These are phyloP conservation scores for Melanotus villosus DNA, from an alignment of 2,888 invertebrate species.

Conservation along the genomic window DNA sequence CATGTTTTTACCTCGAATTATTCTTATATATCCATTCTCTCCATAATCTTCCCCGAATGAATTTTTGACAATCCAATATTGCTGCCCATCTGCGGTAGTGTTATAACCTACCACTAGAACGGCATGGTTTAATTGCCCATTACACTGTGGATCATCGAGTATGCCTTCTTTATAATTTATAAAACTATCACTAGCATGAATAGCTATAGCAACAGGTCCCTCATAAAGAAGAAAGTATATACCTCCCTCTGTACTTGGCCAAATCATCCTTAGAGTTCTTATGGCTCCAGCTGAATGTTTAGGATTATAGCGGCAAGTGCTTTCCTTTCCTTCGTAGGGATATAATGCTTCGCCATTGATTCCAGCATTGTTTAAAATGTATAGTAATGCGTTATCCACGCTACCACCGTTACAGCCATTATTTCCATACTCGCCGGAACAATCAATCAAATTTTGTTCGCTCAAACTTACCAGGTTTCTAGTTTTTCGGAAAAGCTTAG, in stretches of 20 bases:
- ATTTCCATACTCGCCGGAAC: constrained; percentile 86
- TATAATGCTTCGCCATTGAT: constrained; percentile 91
- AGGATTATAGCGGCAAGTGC: constrained; percentile 80
- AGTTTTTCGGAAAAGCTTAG: constrained; percentile 88
- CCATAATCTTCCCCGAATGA: constrained; percentile 90
- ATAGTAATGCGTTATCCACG: constrained; percentile 88
- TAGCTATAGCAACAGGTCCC: constrained; percentile 90
- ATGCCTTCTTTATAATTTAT: constrained; percentile 87
- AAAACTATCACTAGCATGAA: constrained; percentile 90
- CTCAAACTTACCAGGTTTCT: constrained; percentile 86
- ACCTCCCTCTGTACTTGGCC: too few relatives aligned
- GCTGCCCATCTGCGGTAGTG: constrained; percentile 78
- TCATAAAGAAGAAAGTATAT: constrained; percentile 82
- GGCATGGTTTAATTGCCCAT: constrained; percentile 85
- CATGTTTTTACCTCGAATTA: constrained; percentile 87
- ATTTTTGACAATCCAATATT: constrained; percentile 92
- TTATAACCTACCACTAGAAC: constrained; percentile 90
- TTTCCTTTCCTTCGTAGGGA: constrained; percentile 86
- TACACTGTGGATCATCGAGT: constrained; percentile 86
- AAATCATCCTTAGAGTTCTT: too few relatives aligned
- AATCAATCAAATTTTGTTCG: constrained; percentile 94
- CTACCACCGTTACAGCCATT: constrained; percentile 91
- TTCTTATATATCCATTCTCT: constrained; percentile 87
- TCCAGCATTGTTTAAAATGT: constrained; percentile 87
- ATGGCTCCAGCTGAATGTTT: constrained; percentile 81